These are phyloP conservation scores for Melanotaenia trifasciata DNA, from an alignment of 2,797 vertebrate genomes.

Conservation along the genomic window DNA sequence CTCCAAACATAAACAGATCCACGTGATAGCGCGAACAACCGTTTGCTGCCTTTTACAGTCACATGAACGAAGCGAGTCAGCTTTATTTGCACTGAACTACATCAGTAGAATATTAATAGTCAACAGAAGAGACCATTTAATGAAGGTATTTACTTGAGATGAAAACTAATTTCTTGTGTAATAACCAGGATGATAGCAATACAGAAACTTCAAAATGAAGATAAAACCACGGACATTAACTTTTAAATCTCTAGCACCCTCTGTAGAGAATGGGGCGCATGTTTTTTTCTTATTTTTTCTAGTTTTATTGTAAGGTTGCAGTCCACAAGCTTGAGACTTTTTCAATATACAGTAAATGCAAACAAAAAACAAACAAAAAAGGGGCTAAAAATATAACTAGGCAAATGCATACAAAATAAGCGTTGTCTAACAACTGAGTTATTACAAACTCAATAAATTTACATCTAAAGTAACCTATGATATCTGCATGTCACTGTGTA, in stretches of 20 bases:
- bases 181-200: not conserved
- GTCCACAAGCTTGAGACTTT: too few species aligned
- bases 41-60: conserved; percentile 23
- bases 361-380: too few species aligned
- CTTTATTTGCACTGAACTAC: not conserved
- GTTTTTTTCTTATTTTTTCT: not conserved
- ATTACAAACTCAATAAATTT: too few species aligned
- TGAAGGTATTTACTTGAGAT: not conserved
- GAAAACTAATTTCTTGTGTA: not conserved
- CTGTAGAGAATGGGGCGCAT: conserved; percentile 32
- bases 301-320: not conserved
- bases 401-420: too few species aligned
- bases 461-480: too few species aligned
- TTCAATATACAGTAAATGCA: too few species aligned
- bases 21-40: conserved; percentile 64
- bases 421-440: too few species aligned
- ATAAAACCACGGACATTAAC: not conserved
- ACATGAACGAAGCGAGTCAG: not conserved
- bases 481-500: too few species aligned
- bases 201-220: not conserved
- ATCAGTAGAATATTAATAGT: not conserved
- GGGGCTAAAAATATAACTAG: too few species aligned
- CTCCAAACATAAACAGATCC: conserved; percentile 76
- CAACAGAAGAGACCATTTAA: not conserved
- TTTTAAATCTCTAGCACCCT: conserved; percentile 61